Base-by-base conservation (phyloP, 2,113 vertebrate genomes). In the Xyrauchen texanus region DNA sequence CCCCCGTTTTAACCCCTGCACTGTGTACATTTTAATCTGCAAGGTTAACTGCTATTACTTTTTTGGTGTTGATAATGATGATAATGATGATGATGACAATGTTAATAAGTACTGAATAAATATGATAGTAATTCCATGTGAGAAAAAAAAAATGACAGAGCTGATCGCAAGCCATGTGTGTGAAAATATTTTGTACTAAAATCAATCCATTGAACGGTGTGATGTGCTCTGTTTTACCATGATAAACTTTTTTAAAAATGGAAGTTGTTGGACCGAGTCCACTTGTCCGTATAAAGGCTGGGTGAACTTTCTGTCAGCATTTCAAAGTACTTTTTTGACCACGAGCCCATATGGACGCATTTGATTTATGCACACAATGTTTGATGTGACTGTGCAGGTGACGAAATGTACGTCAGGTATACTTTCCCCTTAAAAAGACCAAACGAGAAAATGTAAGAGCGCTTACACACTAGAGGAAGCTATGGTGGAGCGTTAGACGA, bases 1-100 rank as follows among this genome's bases (percentile, higher is more conserved):
- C 16, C 34, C 72, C 68, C 9, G 49, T 72, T 60, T 55, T 68
- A 76, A 16, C 66, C 76, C 81, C 81, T 82, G 89, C 91, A 90
- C 88, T 92, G 93, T 94, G 91, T 94, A 91, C 87, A 89, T 91
- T 91, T 87, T 88, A 82, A 88, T 91, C 91, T 91, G 92, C 91
- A 93, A 93, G 91, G 88, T 91, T 90, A 90, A 88, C 88, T 89
- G 90, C 21, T 91, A 90, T 90, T 89, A 89, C 90, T 89, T 89
- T 34, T 88, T 93, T 89, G 92, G 91, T 93, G 93, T 93, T 91
- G 90, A 93, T 93, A 91, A 89, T 92, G 49, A 84, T 71, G 44
- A 83, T 90, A 90, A 88, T 75, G 65, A 87, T 62, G 57, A 90
- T 91, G 86, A 87, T 79, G 66, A 86, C 74, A 70, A 90, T 92